Conservation (phyloP, 2,888 invertebrate species). For the Bellardia bayeri region DNA sequence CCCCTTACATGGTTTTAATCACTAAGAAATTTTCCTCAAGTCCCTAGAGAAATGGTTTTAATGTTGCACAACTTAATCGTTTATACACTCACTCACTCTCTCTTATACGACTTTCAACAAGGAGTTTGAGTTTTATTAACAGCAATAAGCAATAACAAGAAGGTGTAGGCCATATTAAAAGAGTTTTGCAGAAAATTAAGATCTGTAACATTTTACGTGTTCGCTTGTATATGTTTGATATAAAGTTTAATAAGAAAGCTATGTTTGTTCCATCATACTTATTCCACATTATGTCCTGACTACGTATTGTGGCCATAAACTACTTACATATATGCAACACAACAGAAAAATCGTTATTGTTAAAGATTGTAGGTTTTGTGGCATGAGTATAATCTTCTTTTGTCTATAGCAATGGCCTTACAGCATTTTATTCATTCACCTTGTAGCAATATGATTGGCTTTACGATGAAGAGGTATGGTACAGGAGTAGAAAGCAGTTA, state of each 20-base stretch:
- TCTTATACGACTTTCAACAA: background rate
- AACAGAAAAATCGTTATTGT: constrained; percentile 43
- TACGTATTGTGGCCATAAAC: constrained; percentile 23
- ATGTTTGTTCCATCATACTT: constrained; percentile 55
- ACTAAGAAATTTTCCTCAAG: constrained; percentile 65
- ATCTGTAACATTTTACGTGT: constrained; percentile 58
- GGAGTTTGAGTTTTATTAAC: constrained; percentile 36
- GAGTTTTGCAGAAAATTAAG: constrained; percentile 64
- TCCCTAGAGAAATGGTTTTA: constrained; percentile 66
- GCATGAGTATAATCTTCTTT: constrained; percentile 45
- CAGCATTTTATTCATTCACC: constrained; percentile 54
- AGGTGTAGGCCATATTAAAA: constrained; percentile 61
- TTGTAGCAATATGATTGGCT: constrained; percentile 49
- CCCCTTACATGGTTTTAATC: constrained; percentile 58
- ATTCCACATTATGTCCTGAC: constrained; percentile 24
- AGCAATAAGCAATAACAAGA: constrained; percentile 33
- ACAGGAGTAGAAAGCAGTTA: background rate
- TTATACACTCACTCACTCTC: constrained; percentile 33
- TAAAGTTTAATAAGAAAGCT: constrained; percentile 46
- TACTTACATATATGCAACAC: constrained; percentile 18
- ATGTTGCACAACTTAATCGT: constrained; percentile 70
- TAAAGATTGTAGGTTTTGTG: background rate
- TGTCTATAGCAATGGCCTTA: constrained; percentile 29
- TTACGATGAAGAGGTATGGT: constrained; percentile 21
- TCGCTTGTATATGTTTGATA: constrained; percentile 26